Conservation (phyloP, 2,113 vertebrate genomes). For the Jacana jacana region DNA sequence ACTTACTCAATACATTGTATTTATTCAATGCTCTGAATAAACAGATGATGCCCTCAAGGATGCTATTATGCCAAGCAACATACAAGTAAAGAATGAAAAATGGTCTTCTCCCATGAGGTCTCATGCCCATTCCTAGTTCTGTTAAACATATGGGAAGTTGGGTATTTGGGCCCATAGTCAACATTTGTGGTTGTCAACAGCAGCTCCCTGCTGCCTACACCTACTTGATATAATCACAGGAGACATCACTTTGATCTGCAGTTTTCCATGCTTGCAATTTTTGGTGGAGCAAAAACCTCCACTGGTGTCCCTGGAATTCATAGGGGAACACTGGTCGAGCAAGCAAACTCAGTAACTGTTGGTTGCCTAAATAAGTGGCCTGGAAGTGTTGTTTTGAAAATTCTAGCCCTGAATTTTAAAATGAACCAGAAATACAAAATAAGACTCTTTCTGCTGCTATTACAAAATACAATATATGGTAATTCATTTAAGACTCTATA, state of each 20-base stretch:
- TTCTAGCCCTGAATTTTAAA: neutral
- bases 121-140: neutral
- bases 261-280: neutral
- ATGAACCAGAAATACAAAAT: neutral
- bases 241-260: neutral
- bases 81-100: neutral
- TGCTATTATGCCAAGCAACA: neutral
- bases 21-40: neutral
- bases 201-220: neutral
- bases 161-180: neutral
- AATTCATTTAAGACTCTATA: neutral
- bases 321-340: neutral
- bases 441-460: neutral
- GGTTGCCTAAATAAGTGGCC: neutral
- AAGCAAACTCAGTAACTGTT: neutral
- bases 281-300: neutral
- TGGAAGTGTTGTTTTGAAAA: neutral
- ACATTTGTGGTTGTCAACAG: neutral
- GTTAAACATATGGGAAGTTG: neutral
- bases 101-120: neutral
- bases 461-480: neutral
- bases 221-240: neutral
- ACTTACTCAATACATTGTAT: neutral
- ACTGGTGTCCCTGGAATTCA: neutral
- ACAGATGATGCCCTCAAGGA: neutral